Conservation (phyloP, 2,797 vertebrate species). For the Acanthopagrus latus region DNA sequence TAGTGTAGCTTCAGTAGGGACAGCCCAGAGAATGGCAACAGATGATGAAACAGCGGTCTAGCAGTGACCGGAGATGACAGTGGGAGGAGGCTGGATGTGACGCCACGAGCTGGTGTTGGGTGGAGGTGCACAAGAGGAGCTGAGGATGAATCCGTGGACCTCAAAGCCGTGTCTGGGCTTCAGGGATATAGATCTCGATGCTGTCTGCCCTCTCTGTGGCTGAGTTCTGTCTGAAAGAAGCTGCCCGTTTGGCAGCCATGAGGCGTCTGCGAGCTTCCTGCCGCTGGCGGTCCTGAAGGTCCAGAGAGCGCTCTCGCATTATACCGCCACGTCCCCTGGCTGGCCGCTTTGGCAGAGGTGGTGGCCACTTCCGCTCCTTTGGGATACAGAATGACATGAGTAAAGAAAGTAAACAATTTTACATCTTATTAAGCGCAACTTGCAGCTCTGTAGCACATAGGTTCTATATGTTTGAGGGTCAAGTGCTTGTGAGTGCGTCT, state of each 20-base stretch:
- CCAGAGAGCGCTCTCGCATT: constrained; percentile 94
- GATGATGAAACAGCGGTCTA: constrained; percentile 24
- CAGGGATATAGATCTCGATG: constrained; percentile 99
- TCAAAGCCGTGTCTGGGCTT: constrained; percentile 99
- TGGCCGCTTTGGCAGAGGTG: constrained; percentile 94
- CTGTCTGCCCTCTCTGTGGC: constrained; percentile 97
- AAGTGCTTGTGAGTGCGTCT: too few species aligned
- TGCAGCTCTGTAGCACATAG: too few species aligned
- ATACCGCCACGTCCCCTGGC: constrained; percentile 92
- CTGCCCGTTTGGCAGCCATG: constrained; percentile 96
- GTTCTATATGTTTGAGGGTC: too few species aligned
- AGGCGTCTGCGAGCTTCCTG: constrained; percentile 96
- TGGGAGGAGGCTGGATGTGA: constrained; percentile 47
- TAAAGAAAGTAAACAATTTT: background rate
- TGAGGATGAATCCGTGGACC: constrained; percentile 72
- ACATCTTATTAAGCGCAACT: too few species aligned
- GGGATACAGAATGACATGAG: constrained; percentile 30
- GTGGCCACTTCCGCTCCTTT: constrained; percentile 90
- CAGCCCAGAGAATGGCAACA: constrained; percentile 56
- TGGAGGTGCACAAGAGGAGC: constrained; percentile 52
- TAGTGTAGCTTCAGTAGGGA: constrained; percentile 64
- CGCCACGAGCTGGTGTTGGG: constrained; percentile 55
- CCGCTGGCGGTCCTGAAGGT: constrained; percentile 97
- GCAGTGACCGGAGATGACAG: constrained; percentile 31
- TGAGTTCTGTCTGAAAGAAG: constrained; percentile 98